These are phyloP conservation scores for Drosophila nr. medialis DNA, from an alignment of 2,888 invertebrate genomes.

Conservation along the genomic window DNA sequence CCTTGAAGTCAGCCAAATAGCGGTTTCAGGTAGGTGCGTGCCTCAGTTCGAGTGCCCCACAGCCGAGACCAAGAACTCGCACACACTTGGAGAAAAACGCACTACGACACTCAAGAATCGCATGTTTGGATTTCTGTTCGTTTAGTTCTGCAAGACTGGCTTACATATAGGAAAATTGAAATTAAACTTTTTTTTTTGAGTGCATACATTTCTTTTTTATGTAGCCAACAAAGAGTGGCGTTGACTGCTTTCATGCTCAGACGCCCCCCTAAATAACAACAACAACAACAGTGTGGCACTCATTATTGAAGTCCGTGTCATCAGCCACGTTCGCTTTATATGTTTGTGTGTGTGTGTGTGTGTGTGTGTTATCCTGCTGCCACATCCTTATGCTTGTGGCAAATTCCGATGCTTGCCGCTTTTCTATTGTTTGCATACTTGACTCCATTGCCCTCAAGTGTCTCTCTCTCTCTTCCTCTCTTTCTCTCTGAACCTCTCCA, in stretches of 20 bases:
- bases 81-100: conserved; percentile 12
- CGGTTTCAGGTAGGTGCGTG: conserved; percentile 47
- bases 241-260: conserved; percentile 63
- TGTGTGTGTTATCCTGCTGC: conserved; percentile 5
- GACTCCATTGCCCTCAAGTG: conserved; percentile 78
- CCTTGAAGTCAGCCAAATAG: conserved; percentile 26
- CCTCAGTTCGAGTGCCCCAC: conserved; percentile 39
- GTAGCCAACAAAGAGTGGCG: conserved; percentile 42
- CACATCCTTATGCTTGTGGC: conserved; percentile 47
- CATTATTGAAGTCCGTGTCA: conserved; percentile 76
- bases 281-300: conserved; percentile 54
- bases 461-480: neutral
- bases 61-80: conserved; percentile 23
- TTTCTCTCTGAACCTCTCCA: neutral
- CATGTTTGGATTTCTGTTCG: neutral
- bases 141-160: no score
- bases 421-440: conserved; percentile 74
- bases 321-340: conserved; percentile 46
- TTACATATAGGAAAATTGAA: neutral
- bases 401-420: conserved; percentile 69
- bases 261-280: conserved; percentile 51
- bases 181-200: neutral
- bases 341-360: neutral
- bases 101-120: neutral
- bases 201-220: conserved; percentile 6